A percentile compares a stretch with the other conserved stretches of the same genome.
phyloP scores from a whole-genome alignment of 1,140 invertebrate species.

The Cydia amplana region DNA sequence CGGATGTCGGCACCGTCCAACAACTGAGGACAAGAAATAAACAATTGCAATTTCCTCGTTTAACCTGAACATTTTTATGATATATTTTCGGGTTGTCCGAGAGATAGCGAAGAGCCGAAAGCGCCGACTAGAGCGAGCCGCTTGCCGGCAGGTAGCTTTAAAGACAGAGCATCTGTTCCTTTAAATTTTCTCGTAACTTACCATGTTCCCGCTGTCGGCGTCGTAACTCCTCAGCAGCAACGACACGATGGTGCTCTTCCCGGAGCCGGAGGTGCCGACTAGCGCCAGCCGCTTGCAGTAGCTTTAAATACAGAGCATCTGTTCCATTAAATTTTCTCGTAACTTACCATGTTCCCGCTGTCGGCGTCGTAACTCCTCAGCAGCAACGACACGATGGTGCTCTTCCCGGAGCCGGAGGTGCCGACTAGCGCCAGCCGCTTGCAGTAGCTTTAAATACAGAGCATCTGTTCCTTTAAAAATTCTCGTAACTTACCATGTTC shows the following conservation, averaged over 20 bases:
- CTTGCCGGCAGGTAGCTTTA: too few species aligned
- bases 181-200: too few species aligned
- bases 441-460: too few species aligned
- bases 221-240: conserved; percentile 89
- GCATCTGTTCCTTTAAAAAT: too few species aligned
- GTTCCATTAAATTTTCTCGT: too few species aligned
- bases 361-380: conserved; percentile 87
- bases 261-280: conserved; percentile 62
- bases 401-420: conserved; percentile 90
- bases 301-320: too few species aligned
- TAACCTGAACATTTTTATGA: too few species aligned
- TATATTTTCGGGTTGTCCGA: too few species aligned
- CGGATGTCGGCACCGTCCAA: conserved; percentile 78
- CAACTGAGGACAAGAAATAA: conserved; percentile 51
- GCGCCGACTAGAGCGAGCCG: too few species aligned
- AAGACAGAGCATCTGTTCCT: too few species aligned
- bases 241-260: conserved; percentile 91
- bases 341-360: conserved; percentile 79
- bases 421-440: conserved; percentile 91
- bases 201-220: conserved; percentile 81
- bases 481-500: conserved; percentile 75
- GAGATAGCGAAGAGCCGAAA: too few species aligned
- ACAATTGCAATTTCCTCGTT: too few species aligned
- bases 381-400: conserved; percentile 88
- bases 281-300: conserved; percentile 83